Evolutionary conservation across 2,113 vertebrate species (phyloP), one percentile per base, ranked within the genome.

Genomic region (Arvicanthis niloticus): DNA sequence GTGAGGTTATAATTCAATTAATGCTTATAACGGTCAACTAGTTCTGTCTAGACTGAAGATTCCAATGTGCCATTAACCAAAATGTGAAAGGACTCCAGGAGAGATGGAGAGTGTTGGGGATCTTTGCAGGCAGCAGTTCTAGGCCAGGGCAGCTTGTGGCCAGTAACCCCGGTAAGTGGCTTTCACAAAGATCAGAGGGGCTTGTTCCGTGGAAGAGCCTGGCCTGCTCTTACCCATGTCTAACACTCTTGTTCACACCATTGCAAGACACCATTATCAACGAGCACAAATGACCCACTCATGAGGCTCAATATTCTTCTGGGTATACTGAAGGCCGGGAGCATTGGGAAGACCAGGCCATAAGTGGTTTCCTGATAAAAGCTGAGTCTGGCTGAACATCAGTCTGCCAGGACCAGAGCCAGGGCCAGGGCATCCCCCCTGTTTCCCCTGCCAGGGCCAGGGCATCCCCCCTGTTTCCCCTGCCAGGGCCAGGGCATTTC

Each of bases 1-100:
- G 40, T 62, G 51, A 92, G 67, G 81, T 53, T 91, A 86, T 87
- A 60, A 77, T 82, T 89, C 40, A 96, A 29, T 80, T 58, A 10
- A 53, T 90, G 65, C 45, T 60, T 70, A 10, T 62, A 84, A 91
- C 17, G 48, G 77, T 19, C 24, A 91, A 82, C 21, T 58, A 80
- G 65, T 21, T 78, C 48, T 89, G 31, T n/a, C 95, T 62, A 60
- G 48, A 92, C 34, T 58, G 51, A 89, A 72, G 81, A 82, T 73
- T 72, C 48, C 48, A 89, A 70, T n/a, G 26, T 17, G 26, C 65
- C 81, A 34, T 72, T 68, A 42, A 91, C 29, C 85, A 88, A 68
- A 92, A 72, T 4, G 26, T 9, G 81, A 75, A 94, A 67, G 42
- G n/a, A 31, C 21, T 19, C 19, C 48, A 65, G 56, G 68, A 60